Base-by-base conservation (phyloP, 2,888 invertebrate genomes). In the Acleris emargana region DNA sequence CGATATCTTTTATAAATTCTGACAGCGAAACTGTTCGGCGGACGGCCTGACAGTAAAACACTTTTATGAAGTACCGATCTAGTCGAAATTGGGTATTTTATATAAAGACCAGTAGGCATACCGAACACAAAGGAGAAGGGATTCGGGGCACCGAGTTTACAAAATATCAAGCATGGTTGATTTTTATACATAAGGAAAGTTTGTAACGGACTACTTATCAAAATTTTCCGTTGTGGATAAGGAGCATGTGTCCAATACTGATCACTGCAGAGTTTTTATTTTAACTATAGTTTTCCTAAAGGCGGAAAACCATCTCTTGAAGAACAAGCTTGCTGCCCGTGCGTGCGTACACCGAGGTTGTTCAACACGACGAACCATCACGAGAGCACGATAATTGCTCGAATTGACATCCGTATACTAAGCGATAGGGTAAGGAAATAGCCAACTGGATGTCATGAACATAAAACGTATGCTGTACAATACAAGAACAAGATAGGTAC, bases 381-480 rank as follows among this genome's bases (percentile, higher is more conserved):
- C 64, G 64, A 53, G 58, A 18, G 50, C 53, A 59, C 64, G 64
- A 64, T 64, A 64, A 64, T 64, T 59, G 64, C 49, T 38, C 54
- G 64, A 59, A 59, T 64, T 59, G 59, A 64, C 64, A 59, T 59
- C 49, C 43, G 42, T 64, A 58, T 64, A 59, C 59, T 49, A 54
- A 59, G 54, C 59, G 64, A 58, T 58, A 25, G 43, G 42, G 64
- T 64, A 52, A 54, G 43, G 64, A 43, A 43, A 64, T 50, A 59
- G 38, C 63, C 45, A 52, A 18, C 38, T 38, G 17, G 28, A 43
- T 38, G 38, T 22, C 25, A 22, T 42, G 5, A 22, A 62, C 42
- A 51, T 42, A 42, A 42, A 16, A 42, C 16, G 13, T 16, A 42
- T 42, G 13, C 13, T 42, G 11, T 42, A 9, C 11, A 42, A 25